Evolutionary conservation across 53 echinoderm and acorn worm species (phyloP), one percentile per base, ranked within the genome.

Genomic region (Mesocentrotus franciscanus): DNA sequence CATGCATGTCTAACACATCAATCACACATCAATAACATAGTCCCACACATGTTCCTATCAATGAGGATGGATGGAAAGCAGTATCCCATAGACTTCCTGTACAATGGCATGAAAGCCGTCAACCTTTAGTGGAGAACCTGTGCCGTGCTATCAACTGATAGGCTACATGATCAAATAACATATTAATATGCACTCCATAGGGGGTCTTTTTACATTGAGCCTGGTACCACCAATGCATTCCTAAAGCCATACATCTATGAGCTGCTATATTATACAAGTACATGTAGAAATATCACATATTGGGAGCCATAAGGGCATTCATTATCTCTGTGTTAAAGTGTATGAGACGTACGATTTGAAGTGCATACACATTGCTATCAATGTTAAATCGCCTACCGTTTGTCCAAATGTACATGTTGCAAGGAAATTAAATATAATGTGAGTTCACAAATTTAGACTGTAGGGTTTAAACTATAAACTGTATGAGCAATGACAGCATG

Each of bases 151-250:
- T 87, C 56, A 87, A 42, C 56, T 87, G 58, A 58, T n/a, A 58
- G 10, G 10, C 87, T 57, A 27, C 87, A 87, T n/a, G 87, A 87
- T 87, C 87, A 87, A 58, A 87, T 87, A 87, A 87, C 87, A 87
- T 87, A 87, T 87, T 57, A 87, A 87, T 87, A 87, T 87, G 10
- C 87, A 87, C 58, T 87, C 87, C 24, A 58, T 58, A 64, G 56
- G 87, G 58, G 87, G 87, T 87, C 59, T 59, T 87, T 87, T 87
- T 2, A 13, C 29, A 87, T 87, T 87, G 27, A 58, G 87, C n/a
- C n/a, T n/a, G 87, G 87, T 57, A 87, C 58, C 57, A 75, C 8
- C 27, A 75, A 81, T 16, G 39, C 39, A 39, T 22, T 42, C 49
- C 16, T 24, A 22, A 16, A 27, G 49, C 39, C 84, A 75, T 22